phyloP scores from a whole-genome alignment of 92 coral and sea anemone species.

The Hydrozoanthus gracilis region DNA sequence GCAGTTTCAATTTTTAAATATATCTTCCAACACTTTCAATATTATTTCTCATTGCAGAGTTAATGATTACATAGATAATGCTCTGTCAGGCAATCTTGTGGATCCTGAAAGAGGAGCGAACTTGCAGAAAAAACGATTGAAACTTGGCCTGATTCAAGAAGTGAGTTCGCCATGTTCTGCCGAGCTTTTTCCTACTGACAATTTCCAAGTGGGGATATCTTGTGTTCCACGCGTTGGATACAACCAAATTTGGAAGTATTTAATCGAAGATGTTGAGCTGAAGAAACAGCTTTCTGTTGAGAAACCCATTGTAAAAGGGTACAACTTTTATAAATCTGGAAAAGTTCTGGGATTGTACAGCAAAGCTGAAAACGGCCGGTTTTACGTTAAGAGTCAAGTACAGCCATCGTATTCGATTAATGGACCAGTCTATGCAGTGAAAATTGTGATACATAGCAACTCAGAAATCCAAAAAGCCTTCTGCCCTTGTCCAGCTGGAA shows the following conservation, averaged over 20 bases:
- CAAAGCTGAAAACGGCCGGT: conserved; percentile 37
- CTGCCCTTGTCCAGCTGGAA: conserved; percentile 71
- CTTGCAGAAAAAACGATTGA: conserved; percentile 53
- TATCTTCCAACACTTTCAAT: conserved; percentile 22
- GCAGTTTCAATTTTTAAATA: conserved; percentile 2
- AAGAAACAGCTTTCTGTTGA: conserved; percentile 59
- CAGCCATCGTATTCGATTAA: conserved; percentile 30
- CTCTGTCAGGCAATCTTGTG: conserved; percentile 43
- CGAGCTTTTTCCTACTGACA: conserved; percentile 48
- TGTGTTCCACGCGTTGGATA: conserved; percentile 40
- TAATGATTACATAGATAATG: conserved; percentile 60
- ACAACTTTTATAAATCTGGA: conserved; percentile 68
- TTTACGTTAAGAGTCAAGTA: conserved; percentile 65
- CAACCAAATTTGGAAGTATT: conserved; percentile 59
- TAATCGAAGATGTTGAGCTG: conserved; percentile 59
- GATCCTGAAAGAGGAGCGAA: conserved; percentile 65
- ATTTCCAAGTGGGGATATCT: conserved; percentile 58
- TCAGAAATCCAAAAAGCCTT: conserved; percentile 57
- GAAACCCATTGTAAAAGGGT: conserved; percentile 65
- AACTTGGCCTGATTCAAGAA: conserved; percentile 55
- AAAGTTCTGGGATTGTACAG: conserved; percentile 54
- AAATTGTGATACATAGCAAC: conserved; percentile 45
- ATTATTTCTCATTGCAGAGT: conserved; percentile 47
- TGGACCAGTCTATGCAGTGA: conserved; percentile 59
- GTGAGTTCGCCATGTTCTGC: conserved; percentile 12